phyloP scores from a whole-genome alignment of 1,140 invertebrate species.

The Cydia splendana region DNA sequence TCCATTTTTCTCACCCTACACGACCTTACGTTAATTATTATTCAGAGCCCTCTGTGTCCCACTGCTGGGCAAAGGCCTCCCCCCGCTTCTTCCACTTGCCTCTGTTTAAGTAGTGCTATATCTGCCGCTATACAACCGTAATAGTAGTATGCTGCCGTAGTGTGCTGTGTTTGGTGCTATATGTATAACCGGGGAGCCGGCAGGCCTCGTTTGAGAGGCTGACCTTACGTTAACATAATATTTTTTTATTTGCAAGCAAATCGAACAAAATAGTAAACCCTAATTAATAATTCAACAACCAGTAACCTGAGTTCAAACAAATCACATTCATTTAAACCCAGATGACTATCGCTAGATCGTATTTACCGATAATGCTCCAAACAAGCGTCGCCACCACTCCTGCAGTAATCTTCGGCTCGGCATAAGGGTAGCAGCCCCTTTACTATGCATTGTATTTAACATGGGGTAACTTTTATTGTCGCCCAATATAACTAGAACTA shows the following conservation, averaged over 20 bases:
- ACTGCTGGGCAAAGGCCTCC: no score
- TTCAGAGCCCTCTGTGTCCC: no score
- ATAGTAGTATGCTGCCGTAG: no score
- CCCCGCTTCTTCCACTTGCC: no score
- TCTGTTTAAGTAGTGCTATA: no score
- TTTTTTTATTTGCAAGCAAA: not conserved
- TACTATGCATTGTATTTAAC: slow-evolving; percentile 68
- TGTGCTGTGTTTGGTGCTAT: no score
- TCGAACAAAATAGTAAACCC: not conserved
- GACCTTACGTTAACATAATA: no score
- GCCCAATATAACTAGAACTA: slow-evolving; percentile 53
- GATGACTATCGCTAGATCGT: slow-evolving; percentile 25
- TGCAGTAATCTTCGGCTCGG: slow-evolving; percentile 50
- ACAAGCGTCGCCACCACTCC: slow-evolving; percentile 57
- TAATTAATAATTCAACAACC: slow-evolving; percentile 15
- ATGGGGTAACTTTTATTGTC: slow-evolving; percentile 75
- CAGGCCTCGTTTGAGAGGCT: no score
- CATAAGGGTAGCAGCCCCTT: slow-evolving; percentile 63
- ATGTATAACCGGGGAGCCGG: no score
- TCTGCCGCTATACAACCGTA: no score
- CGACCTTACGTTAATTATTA: no score
- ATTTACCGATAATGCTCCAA: slow-evolving; percentile 40
- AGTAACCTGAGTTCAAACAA: not conserved
- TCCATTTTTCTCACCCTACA: no score
- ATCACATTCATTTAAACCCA: slow-evolving; percentile 19